Conservation (phyloP, 2,797 vertebrate genomes). For the Lepidocolaptes lacrymiger region DNA sequence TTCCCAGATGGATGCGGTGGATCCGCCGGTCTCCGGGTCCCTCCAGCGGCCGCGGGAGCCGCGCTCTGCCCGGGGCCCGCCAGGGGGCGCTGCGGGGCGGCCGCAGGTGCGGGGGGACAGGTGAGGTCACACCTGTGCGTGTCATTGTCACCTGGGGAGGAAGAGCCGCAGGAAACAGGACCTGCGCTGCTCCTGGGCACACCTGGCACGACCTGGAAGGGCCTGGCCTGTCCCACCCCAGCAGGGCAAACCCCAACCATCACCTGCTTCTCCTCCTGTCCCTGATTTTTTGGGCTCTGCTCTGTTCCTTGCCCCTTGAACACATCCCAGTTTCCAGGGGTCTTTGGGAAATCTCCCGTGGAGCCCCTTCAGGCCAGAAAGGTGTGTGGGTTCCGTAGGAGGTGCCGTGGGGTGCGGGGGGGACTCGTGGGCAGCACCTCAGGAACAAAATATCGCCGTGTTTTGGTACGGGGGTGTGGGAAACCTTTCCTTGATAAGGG, state of each 20-base stretch:
- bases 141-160: no score
- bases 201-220: no score
- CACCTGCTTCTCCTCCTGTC: no score
- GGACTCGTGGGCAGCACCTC: background rate
- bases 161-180: no score
- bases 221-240: no score
- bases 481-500: constrained; percentile 13
- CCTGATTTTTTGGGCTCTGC: no score
- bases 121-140: no score
- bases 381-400: background rate
- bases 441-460: background rate
- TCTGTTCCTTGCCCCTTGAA: background rate
- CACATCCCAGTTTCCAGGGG: rapidly evolving
- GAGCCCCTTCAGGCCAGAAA: background rate
- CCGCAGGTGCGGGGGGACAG: no score
- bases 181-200: no score
- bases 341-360: background rate
- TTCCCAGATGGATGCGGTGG: background rate
- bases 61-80: background rate
- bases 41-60: background rate
- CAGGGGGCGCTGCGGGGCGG: no score
- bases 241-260: no score
- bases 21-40: background rate
- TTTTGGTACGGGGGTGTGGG: constrained; percentile 4
- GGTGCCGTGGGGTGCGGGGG: background rate